Conservation (phyloP, 1,140 invertebrate genomes). For the Lepidotrigona ventralis region DNA sequence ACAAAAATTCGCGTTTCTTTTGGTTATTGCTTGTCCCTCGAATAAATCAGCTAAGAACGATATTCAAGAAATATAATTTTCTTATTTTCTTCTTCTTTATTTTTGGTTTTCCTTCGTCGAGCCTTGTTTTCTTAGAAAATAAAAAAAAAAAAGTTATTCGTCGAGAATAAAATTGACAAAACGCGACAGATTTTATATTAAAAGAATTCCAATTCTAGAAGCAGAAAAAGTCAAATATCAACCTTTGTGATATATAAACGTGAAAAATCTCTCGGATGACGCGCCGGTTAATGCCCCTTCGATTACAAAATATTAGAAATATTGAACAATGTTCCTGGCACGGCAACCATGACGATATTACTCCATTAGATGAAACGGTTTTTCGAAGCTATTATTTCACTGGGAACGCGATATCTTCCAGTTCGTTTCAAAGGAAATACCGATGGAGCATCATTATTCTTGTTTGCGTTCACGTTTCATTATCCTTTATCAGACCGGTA, state of each 20-base stretch:
- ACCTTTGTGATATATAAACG: no score
- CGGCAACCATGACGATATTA: background rate
- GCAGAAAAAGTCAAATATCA: no score
- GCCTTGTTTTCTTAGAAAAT: background rate
- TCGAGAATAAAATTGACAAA: no score
- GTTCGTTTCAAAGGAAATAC: constrained; percentile 1
- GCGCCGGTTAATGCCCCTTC: no score
- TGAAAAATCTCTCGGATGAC: no score
- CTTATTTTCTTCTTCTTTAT: no score
- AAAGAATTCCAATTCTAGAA: no score
- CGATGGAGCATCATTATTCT: background rate
- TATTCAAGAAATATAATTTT: background rate
- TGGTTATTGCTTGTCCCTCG: no score
- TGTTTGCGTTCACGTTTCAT: constrained; percentile 1
- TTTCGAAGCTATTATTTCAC: background rate
- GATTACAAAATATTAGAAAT: background rate
- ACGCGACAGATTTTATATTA: no score
- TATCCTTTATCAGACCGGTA: background rate
- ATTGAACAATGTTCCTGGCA: background rate
- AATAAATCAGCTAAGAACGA: background rate
- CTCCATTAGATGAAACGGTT: background rate
- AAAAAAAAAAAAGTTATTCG: background rate
- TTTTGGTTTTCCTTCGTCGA: no score
- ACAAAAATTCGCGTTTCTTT: constrained; percentile 16
- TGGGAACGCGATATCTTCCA: background rate